Conservation (phyloP, 2,113 vertebrate species). For the Tympanuchus pallidicinctus region DNA sequence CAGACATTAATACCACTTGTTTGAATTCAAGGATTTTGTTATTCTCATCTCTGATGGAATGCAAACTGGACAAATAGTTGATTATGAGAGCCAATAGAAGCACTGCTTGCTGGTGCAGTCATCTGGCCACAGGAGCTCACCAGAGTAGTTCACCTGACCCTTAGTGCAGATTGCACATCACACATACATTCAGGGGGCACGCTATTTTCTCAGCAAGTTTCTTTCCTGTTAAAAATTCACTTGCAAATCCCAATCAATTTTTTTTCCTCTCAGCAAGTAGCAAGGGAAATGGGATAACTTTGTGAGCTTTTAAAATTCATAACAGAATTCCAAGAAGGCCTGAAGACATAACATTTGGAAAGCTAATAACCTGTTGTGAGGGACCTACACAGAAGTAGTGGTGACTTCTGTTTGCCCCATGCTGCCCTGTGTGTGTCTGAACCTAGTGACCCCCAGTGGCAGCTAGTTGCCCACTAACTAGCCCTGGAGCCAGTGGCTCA, state of each 20-base stretch:
- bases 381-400: neutral
- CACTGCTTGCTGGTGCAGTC: neutral
- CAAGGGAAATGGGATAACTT: neutral
- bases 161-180: neutral
- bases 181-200: rapidly evolving
- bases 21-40: neutral
- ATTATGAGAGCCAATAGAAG: neutral
- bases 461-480: neutral
- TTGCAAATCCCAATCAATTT: neutral
- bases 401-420: neutral
- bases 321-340: neutral
- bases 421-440: neutral
- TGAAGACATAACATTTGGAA: neutral
- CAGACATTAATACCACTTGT: neutral
- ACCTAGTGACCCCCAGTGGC: neutral
- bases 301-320: neutral
- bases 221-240: neutral
- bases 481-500: neutral
- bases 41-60: neutral
- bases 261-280: neutral
- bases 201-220: neutral
- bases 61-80: neutral
- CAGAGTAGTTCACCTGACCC: neutral
- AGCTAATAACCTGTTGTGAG: neutral
- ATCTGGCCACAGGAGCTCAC: neutral